Base-by-base conservation (phyloP, 2,113 vertebrate genomes). In the Machaerirhynchus nigripectus region DNA sequence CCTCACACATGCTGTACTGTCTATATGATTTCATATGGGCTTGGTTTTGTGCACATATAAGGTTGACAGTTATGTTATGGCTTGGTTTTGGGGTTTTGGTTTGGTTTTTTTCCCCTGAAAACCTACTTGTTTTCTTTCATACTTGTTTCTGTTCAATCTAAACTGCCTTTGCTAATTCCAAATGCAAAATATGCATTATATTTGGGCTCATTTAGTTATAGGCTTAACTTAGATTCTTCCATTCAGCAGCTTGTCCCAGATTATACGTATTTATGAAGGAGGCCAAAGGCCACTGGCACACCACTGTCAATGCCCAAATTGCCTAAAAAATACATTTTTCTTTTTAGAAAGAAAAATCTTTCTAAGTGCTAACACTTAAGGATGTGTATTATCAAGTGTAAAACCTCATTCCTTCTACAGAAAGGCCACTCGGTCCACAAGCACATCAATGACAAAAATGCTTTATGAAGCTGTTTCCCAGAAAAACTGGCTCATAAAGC, bases 91-190 rank as follows among this genome's bases (percentile, higher is more conserved):
- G 16, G 5, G 1, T 22, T 27, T 57, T 59, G 22, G 28, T 15
- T 60, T n/a, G 2, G 0, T 6, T 7, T 17, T 13, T 69, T 35
- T 5, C 1, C 10, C 9, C 35, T 28, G 49, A n/a, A 75, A 76
- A 49, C 4, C 13, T 37, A 31, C 7, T 44, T 33, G 17, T 78
- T 93, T 71, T 67, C n/a, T 89, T 90, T n/a, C 10, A 18, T 76
- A 17, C 13, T 64, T 94, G 8, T 71, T 94, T 93, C 71, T 79
- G n/a, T 64, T 76, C 17, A 40, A 8, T 65, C 33, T 88, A 53
- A 82, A 79, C 33, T 70, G 27, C 5, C 14, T 67, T 60, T 64
- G 13, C 10, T 44, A 79, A 49, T 47, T 61, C 15, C 46, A 71
- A 69, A 24, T 16, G 5, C 22, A 40, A 16, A 68, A 31, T 35